phyloP scores from a whole-genome alignment of 2,113 vertebrate genomes.

The Rallus limicola region DNA sequence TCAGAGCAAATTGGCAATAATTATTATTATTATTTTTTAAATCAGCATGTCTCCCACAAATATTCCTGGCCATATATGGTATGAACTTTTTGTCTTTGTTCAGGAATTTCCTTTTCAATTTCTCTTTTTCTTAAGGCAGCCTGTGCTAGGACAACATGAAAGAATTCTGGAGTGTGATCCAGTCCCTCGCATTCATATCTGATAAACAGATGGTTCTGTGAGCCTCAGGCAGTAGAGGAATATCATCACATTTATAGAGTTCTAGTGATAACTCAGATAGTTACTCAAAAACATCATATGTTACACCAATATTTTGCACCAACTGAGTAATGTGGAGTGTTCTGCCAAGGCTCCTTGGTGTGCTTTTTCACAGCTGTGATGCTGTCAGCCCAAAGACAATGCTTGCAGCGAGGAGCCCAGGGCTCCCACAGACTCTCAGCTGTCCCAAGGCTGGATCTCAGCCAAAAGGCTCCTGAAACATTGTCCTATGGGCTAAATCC shows the following conservation, averaged over 20 bases:
- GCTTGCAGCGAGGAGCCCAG: conserved; percentile 14
- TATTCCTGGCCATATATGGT: conserved; percentile 31
- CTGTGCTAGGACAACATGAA: neutral
- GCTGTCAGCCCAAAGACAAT: conserved; percentile 5
- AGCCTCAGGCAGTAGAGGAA: neutral
- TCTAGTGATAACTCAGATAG: neutral
- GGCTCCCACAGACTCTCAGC: neutral
- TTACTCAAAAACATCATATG: conserved; percentile 2
- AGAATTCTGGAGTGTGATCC: neutral
- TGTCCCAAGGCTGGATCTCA: neutral
- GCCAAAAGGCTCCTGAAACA: conserved; percentile 16
- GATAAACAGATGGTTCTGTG: neutral
- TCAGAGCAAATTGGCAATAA: conserved; percentile 6
- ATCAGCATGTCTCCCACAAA: neutral
- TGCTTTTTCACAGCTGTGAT: conserved; percentile 35
- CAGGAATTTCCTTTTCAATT: conserved; percentile 22
- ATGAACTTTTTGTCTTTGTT: conserved; percentile 17
- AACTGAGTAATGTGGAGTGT: neutral
- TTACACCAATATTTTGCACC: conserved; percentile 18
- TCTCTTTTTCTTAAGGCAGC: neutral
- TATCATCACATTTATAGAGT: neutral
- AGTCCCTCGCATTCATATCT: neutral
- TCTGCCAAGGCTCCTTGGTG: neutral
- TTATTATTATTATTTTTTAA: neutral
- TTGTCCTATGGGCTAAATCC: neutral